A percentile compares a stretch with the other conserved stretches of the same genome.
These are phyloP conservation scores for Champsocephalus gunnari DNA, from an alignment of 2,797 vertebrate species.

Conservation along the genomic window DNA sequence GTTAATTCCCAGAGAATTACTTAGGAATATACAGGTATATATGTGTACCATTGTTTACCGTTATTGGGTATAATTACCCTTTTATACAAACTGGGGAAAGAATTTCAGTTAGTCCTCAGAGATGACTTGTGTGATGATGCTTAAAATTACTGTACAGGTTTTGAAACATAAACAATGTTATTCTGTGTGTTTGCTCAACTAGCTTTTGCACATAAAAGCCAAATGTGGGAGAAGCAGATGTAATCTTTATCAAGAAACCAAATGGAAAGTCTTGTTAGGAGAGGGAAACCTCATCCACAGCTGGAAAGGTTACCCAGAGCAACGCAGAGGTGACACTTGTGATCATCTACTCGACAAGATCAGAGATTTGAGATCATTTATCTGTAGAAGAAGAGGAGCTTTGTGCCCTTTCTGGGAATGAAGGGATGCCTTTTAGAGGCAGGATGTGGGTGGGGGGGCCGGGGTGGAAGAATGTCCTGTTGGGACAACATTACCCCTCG, in stretches of 20 bases:
- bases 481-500: conserved; percentile 76
- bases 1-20: conserved; percentile 53
- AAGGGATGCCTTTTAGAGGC: conserved; percentile 59
- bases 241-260: conserved; percentile 33
- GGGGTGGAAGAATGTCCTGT: conserved; percentile 72
- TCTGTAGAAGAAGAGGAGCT: conserved; percentile 56
- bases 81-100: conserved; percentile 50
- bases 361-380: conserved; percentile 34
- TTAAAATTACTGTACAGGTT: conserved; percentile 39
- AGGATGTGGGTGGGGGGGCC: conserved; percentile 45
- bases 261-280: conserved; percentile 52
- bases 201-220: conserved; percentile 70
- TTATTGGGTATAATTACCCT: conserved; percentile 50
- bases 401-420: conserved; percentile 69
- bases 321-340: conserved; percentile 13
- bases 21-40: conserved; percentile 54
- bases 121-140: conserved; percentile 20
- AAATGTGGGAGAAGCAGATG: conserved; percentile 52
- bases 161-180: conserved; percentile 26
- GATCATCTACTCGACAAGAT: conserved; percentile 27
- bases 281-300: conserved; percentile 3
- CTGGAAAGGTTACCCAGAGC: conserved; percentile 9
- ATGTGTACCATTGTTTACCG: conserved; percentile 64
- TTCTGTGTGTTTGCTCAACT: conserved; percentile 45
- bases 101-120: conserved; percentile 28